phyloP scores from a whole-genome alignment of 2,888 invertebrate genomes.

The Ormyrus nitidulus region DNA sequence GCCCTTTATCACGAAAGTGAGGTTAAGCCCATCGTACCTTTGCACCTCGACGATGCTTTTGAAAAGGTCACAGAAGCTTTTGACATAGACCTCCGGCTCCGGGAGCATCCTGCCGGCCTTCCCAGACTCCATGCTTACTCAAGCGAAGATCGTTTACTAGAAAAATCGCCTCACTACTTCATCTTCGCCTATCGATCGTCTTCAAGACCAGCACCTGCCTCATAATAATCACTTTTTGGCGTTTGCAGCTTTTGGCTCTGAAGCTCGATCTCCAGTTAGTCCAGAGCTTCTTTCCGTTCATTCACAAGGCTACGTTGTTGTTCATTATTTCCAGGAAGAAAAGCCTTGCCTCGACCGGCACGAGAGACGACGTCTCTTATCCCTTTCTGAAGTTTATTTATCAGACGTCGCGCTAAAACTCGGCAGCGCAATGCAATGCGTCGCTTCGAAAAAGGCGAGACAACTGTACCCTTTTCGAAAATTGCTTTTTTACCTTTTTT shows the following conservation, averaged over 20 bases:
- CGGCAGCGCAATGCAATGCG: no score
- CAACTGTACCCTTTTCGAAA: no score
- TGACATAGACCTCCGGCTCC: constrained; percentile 75
- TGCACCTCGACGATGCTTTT: constrained; percentile 75
- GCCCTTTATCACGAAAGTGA: constrained; percentile 63
- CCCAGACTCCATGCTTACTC: constrained; percentile 7
- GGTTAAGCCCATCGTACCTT: constrained; percentile 72
- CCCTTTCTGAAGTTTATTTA: not conserved
- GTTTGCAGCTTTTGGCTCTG: not conserved
- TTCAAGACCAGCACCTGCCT: constrained; percentile 16
- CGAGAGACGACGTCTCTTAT: not conserved
- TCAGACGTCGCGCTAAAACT: no score
- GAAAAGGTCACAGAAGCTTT: constrained; percentile 76
- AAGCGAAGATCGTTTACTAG: not conserved
- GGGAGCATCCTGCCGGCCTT: constrained; percentile 71
- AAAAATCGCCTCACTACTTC: constrained; percentile 28
- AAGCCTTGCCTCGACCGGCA: not conserved
- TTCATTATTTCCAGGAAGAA: not conserved
- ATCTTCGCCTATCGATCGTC: constrained; percentile 48
- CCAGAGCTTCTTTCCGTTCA: not conserved
- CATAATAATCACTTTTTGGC: not conserved
- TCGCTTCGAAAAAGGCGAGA: no score
- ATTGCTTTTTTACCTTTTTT: no score
- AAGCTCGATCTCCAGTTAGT: not conserved
- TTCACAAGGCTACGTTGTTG: not conserved